Evolutionary conservation across 30 jellyfish, hydroid and myxozoan genomes (phyloP).

Genomic region (Cassiopea andromeda): DNA sequence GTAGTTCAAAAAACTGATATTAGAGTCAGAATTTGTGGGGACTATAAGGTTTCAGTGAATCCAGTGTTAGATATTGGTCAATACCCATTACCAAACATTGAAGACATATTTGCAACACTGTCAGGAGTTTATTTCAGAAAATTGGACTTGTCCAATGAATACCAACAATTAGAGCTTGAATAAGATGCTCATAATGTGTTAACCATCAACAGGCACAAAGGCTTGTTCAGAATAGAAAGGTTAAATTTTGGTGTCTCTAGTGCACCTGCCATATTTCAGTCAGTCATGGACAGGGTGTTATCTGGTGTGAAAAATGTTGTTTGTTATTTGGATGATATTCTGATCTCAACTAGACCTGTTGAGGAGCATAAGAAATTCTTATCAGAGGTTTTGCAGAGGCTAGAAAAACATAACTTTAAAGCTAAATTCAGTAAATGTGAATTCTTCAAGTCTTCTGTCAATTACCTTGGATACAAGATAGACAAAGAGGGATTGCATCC

Average conservation of each 20-base stretch:
- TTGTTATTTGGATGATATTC: slow-evolving; percentile 56
- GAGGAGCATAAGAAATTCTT: slow-evolving; percentile 47
- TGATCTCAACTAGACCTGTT: slow-evolving; percentile 16
- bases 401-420: background rate
- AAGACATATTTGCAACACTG: background rate
- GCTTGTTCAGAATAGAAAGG: slow-evolving; percentile 48
- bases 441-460: slow-evolving; percentile 20
- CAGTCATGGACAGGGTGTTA: slow-evolving; percentile 38
- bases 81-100: background rate
- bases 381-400: slow-evolving; percentile 20
- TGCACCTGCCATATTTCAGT: slow-evolving; percentile 71
- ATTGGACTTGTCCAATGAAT: slow-evolving; percentile 72
- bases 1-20: slow-evolving; percentile 41
- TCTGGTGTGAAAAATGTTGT: slow-evolving; percentile 12
- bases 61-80: slow-evolving; percentile 35
- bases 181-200: slow-evolving; percentile 13
- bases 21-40: slow-evolving; percentile 55
- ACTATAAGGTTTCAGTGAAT: slow-evolving; percentile 48
- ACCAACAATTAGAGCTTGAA: slow-evolving; percentile 60
- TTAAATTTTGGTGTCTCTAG: slow-evolving; percentile 55
- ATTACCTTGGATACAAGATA: slow-evolving; percentile 59
- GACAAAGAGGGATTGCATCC: slow-evolving; percentile 46
- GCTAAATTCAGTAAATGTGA: slow-evolving; percentile 33
- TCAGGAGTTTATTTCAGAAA: slow-evolving; percentile 25
- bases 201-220: slow-evolving; percentile 72